Percentiles rank a stretch among this genome's conserved stretches.
These are phyloP conservation scores for Rosalia funebris DNA, from an alignment of 2,888 invertebrate species.

Conservation along the genomic window DNA sequence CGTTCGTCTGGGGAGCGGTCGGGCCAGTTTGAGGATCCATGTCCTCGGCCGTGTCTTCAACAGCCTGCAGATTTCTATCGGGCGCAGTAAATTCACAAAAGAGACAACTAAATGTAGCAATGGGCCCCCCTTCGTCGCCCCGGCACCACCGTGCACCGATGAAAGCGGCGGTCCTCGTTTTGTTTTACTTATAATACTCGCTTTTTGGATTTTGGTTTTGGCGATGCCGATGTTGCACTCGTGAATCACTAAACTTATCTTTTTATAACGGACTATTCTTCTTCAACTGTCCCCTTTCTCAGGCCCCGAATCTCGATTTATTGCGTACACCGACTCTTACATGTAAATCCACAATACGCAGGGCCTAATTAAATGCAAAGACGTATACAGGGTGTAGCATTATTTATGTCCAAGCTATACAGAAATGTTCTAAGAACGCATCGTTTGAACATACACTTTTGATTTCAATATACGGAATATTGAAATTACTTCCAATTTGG, in stretches of 20 bases:
- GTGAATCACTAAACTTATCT: conserved; percentile 55
- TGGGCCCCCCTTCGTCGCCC: conserved; percentile 43
- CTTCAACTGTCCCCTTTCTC: conserved; percentile 44
- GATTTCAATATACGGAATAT: too few relatives aligned
- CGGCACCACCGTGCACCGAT: conserved; percentile 33
- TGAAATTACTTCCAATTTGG: too few relatives aligned
- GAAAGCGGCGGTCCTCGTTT: conserved; percentile 41
- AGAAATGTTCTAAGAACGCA: too few relatives aligned
- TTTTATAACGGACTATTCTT: conserved; percentile 51
- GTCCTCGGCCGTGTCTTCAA: conserved; percentile 47
- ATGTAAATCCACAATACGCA: conserved; percentile 49
- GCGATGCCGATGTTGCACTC: conserved; percentile 50
- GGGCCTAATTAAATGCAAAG: conserved; percentile 50
- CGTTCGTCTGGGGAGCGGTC: conserved; percentile 38
- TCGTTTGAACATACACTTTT: too few relatives aligned
- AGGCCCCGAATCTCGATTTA: conserved; percentile 44
- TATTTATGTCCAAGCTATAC: too few relatives aligned
- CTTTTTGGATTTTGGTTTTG: conserved; percentile 56
- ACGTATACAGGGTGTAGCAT: conserved; percentile 40
- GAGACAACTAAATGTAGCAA: conserved; percentile 55
- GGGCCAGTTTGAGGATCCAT: conserved; percentile 44
- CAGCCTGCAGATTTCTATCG: conserved; percentile 60
- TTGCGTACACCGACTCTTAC: conserved; percentile 49
- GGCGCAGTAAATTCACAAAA: conserved; percentile 59
- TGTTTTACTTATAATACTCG: conserved; percentile 48